Base-by-base conservation (phyloP, 2,113 vertebrate genomes). In the Chaetodon auriga region DNA sequence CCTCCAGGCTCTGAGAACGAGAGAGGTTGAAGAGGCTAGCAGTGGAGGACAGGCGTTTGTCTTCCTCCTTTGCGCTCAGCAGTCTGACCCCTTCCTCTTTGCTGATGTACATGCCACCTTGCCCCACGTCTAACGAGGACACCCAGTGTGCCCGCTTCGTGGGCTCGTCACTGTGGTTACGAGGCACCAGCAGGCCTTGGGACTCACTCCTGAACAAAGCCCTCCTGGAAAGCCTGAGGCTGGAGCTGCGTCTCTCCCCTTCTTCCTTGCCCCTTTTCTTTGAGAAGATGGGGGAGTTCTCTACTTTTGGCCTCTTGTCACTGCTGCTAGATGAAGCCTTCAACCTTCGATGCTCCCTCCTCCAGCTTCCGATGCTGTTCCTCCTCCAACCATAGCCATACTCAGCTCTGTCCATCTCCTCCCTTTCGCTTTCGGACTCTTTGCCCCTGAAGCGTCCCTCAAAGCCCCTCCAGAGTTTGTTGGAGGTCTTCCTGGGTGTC, bases 11-110 rank as follows among this genome's bases (percentile, higher is more conserved):
- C 71, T 95, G 94, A 65, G 95, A 96, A n/a, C 92, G 94, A 78
- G 95, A 96, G 4, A 95, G 94, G 88, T 96, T 94, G 45, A 95
- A 94, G 36, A 96, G 95, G 35, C 95, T 95, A 65, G 95, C 95
- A 0, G 95, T 95, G 66, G 95, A 96, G 25, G 95, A 95, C 41
- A 94, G 90, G 23, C 91, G 93, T 76, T 95, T 95, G 75, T 95
- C 93, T 41, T 61, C 85, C n/a, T 84, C 88, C 64, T 86, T 94
- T 18, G 89, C 85, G 54, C 91, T 91, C 41, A 95, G 87, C 43
- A 86, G 80, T 81, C 84, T 91, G n/a, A 83, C 69, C 7, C 88
- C 92, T 62, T 95, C 93, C 0, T 90, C 81, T 63, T 82, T 88
- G 77, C 71, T 55, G 30, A 82, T 41, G 49, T 85, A 87, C 70